Evolutionary conservation across 2,113 vertebrate genomes (phyloP).

Genomic region (Edolisoma coerulescens): DNA sequence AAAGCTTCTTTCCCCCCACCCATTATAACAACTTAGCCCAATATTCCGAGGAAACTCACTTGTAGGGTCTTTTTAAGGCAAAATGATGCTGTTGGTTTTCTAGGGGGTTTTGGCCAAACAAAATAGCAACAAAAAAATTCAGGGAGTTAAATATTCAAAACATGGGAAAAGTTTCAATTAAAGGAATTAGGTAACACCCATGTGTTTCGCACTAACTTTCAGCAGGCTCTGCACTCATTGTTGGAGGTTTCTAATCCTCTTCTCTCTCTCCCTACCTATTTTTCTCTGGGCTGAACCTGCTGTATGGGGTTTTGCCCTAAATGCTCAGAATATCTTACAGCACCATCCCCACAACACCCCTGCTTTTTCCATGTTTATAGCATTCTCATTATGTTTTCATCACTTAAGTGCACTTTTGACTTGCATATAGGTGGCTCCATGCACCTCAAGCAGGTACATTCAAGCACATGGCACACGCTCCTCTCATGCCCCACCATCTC

Average conservation of each 20-base stretch:
- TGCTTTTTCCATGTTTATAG: background rate
- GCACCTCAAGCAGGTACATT: background rate
- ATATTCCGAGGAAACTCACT: background rate
- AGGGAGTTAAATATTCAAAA: background rate
- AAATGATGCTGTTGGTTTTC: background rate
- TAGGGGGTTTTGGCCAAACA: background rate
- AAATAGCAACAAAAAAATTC: background rate
- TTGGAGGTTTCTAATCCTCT: background rate
- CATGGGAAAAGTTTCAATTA: background rate
- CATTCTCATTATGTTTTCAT: background rate
- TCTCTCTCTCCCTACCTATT: background rate
- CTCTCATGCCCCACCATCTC: background rate
- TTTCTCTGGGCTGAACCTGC: background rate
- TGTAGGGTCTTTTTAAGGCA: accelerated
- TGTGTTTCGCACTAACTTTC: background rate
- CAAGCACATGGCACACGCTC: accelerated
- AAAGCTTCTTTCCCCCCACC: background rate
- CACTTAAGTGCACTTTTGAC: background rate
- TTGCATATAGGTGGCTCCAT: background rate
- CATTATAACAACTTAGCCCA: background rate
- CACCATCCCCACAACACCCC: background rate
- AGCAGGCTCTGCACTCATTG: background rate
- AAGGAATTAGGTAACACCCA: background rate
- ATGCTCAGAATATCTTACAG: background rate
- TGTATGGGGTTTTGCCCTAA: accelerated